Conservation (phyloP, 2,797 vertebrate species). For the Anguilla obscura region DNA sequence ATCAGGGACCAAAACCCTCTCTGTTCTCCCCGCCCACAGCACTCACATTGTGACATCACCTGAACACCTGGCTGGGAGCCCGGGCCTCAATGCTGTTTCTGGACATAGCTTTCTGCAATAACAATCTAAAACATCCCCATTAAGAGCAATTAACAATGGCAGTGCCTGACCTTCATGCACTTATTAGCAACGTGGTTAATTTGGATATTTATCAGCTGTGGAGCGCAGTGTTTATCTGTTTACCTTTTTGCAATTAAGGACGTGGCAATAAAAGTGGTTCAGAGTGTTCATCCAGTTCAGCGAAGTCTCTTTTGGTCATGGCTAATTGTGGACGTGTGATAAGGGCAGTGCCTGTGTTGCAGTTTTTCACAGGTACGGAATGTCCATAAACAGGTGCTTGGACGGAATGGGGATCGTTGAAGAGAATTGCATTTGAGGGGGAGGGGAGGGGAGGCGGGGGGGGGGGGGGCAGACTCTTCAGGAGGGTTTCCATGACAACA, state of each 20-base stretch:
- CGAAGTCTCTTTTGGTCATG: not conserved
- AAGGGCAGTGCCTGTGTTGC: not conserved
- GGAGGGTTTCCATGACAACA: not conserved
- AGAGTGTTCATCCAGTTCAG: not conserved
- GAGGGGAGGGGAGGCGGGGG: no score
- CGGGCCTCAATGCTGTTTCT: not conserved
- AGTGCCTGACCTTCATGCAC: not conserved
- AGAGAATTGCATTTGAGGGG: no score
- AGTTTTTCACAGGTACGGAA: not conserved
- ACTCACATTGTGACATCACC: not conserved
- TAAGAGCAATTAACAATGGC: constrained; percentile 6
- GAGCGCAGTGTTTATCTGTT: not conserved
- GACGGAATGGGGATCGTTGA: not conserved
- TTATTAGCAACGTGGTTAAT: not conserved
- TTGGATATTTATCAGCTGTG: constrained; percentile 1
- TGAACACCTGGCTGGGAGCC: not conserved
- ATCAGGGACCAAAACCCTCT: no score
- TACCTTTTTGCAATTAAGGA: not conserved
- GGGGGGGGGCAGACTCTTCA: not conserved
- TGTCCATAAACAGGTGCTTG: not conserved
- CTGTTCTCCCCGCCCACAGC: no score
- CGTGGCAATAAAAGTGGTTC: not conserved
- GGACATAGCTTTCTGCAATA: not conserved
- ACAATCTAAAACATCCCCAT: not conserved
- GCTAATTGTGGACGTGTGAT: not conserved